These are phyloP conservation scores for Trichacis sp. DNA, from an alignment of 2,888 invertebrate species.

Conservation along the genomic window DNA sequence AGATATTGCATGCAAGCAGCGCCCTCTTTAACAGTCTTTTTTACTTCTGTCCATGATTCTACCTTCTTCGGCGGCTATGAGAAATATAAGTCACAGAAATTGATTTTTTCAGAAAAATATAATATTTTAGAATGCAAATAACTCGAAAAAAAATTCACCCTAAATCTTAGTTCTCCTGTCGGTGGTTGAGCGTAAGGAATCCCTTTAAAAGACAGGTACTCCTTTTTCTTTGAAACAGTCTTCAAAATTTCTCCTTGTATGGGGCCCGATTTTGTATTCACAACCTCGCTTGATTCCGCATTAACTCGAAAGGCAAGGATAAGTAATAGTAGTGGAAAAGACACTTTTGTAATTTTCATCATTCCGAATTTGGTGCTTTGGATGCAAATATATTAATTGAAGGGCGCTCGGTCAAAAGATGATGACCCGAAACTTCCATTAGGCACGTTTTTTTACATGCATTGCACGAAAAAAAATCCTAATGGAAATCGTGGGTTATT, in stretches of 20 bases:
- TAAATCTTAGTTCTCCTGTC: not conserved
- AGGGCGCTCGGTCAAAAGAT: too few species aligned
- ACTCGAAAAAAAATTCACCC: not conserved
- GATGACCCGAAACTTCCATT: too few species aligned
- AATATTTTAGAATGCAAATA: not conserved
- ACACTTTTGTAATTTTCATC: too few species aligned
- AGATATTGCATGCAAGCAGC: not conserved
- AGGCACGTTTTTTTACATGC: too few species aligned
- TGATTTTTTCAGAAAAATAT: not conserved
- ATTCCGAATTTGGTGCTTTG: too few species aligned
- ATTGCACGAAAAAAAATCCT: too few species aligned
- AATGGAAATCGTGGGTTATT: too few species aligned
- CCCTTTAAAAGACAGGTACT: conserved; percentile 26
- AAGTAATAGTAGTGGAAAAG: not conserved
- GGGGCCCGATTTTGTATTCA: not conserved
- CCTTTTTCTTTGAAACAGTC: not conserved
- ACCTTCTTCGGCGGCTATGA: not conserved
- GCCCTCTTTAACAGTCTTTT: not conserved
- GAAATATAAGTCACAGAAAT: not conserved
- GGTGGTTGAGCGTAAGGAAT: conserved; percentile 26
- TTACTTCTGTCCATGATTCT: not conserved
- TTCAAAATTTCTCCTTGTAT: not conserved
- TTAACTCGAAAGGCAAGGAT: not conserved
- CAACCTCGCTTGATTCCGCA: not conserved
- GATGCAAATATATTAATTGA: too few species aligned